phyloP scores from a whole-genome alignment of 2,113 vertebrate species.

The Petaurus breviceps region DNA sequence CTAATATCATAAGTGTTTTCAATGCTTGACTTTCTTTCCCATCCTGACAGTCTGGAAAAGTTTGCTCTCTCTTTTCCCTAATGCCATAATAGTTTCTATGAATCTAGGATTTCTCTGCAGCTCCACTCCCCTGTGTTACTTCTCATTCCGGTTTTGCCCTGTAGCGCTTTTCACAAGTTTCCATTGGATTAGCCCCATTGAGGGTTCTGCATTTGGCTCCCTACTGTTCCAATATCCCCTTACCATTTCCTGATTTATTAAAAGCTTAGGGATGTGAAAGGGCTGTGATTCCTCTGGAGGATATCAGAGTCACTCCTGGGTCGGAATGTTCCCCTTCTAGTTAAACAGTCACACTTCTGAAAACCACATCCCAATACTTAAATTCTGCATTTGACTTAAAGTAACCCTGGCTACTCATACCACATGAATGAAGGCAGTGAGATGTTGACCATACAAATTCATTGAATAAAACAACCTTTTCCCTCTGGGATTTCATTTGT shows the following conservation, averaged over 20 bases:
- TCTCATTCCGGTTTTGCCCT: neutral
- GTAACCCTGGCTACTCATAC: neutral
- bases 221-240: neutral
- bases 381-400: neutral
- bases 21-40: neutral
- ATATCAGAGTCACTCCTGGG: neutral
- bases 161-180: neutral
- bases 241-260: conserved; percentile 4
- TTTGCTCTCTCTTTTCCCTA: neutral
- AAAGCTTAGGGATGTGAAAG: neutral
- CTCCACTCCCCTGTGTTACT: neutral
- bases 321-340: conserved; percentile 1
- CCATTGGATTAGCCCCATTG: neutral
- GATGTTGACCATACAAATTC: neutral
- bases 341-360: neutral
- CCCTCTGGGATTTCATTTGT: neutral
- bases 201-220: neutral
- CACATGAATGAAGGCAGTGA: neutral
- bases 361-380: neutral
- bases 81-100: neutral
- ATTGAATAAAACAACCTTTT: neutral
- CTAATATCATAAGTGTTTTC: neutral
- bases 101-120: neutral
- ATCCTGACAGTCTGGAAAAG: neutral
- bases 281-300: neutral